Evolutionary conservation across 2,888 invertebrate species (phyloP).

Genomic region (Agrochola lota): DNA sequence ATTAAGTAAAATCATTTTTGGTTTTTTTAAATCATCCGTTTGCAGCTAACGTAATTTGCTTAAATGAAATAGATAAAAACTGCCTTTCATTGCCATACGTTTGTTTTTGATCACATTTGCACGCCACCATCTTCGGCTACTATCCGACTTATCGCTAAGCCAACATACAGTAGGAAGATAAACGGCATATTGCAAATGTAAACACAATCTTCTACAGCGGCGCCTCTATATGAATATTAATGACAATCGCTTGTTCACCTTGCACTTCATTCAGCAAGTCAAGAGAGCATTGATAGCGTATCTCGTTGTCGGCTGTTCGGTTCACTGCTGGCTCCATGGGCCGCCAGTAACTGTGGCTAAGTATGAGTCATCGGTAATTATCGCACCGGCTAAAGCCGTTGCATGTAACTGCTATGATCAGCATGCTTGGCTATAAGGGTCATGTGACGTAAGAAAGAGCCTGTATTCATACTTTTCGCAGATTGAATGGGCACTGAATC

Average conservation of each 20-base stretch:
- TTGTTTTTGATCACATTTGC: not conserved
- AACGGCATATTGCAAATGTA: constrained; percentile 14
- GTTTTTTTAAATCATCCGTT: no score
- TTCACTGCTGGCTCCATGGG: constrained; percentile 52
- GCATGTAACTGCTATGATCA: not conserved
- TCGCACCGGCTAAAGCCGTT: not conserved
- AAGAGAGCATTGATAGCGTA: constrained; percentile 60
- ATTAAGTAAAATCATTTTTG: no score
- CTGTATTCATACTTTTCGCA: not conserved
- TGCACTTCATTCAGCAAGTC: constrained; percentile 64
- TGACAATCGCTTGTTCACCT: constrained; percentile 54
- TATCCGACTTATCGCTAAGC: constrained; percentile 6
- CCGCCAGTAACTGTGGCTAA: not conserved
- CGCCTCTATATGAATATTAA: constrained; percentile 32
- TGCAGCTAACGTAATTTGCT: no score
- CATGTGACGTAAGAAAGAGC: not conserved
- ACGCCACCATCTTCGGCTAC: not conserved
- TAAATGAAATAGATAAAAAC: not conserved
- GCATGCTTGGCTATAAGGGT: not conserved
- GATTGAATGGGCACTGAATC: not conserved
- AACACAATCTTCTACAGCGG: constrained; percentile 15
- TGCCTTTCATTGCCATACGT: not conserved
- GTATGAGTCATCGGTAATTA: constrained; percentile 5
- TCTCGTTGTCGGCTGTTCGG: constrained; percentile 38
- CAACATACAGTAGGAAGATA: constrained; percentile 25